A percentile compares a stretch with the other conserved stretches of the same genome.
Conservation (phyloP, 2,888 invertebrate species). For the Mimumesa dahlbomi region DNA sequence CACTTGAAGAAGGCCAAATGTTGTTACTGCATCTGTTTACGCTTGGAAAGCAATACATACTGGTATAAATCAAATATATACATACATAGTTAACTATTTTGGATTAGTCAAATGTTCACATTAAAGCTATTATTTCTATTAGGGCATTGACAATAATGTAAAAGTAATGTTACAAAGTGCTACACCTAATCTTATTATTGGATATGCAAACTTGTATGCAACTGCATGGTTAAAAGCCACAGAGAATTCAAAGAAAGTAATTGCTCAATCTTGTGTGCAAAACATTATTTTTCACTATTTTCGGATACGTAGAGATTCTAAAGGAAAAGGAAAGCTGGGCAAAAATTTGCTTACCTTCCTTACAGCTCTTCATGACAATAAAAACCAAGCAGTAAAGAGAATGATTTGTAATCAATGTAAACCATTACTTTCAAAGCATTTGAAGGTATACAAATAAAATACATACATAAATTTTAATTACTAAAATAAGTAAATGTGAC, state of each 20-base stretch:
- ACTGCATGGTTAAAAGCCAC: constrained; percentile 48
- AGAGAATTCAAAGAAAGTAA: constrained; percentile 35
- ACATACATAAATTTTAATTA: no score
- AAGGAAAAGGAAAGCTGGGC: constrained; percentile 51
- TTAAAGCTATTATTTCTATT: constrained; percentile 1
- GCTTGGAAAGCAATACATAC: constrained; percentile 56
- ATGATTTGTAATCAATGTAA: constrained; percentile 52
- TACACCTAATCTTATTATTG: constrained; percentile 17
- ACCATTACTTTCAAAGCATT: constrained; percentile 53
- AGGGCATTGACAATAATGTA: constrained; percentile 59
- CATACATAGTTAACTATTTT: background rate
- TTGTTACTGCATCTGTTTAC: constrained; percentile 56
- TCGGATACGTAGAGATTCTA: constrained; percentile 43
- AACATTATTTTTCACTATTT: constrained; percentile 60
- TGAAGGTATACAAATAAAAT: constrained; percentile 50
- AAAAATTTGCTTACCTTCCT: constrained; percentile 57
- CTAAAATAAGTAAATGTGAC: no score
- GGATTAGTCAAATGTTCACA: background rate
- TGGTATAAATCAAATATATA: constrained; percentile 44
- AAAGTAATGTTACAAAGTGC: constrained; percentile 48
- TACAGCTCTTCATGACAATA: constrained; percentile 39
- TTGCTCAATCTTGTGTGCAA: constrained; percentile 52
- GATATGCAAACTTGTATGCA: constrained; percentile 58
- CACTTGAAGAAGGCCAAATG: constrained; percentile 50
- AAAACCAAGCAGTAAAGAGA: constrained; percentile 29